Percentiles rank a stretch among this genome's conserved stretches.
These are phyloP conservation scores for Melanotaenia pygmaea DNA, from an alignment of 2,797 vertebrate species.

Conservation along the genomic window DNA sequence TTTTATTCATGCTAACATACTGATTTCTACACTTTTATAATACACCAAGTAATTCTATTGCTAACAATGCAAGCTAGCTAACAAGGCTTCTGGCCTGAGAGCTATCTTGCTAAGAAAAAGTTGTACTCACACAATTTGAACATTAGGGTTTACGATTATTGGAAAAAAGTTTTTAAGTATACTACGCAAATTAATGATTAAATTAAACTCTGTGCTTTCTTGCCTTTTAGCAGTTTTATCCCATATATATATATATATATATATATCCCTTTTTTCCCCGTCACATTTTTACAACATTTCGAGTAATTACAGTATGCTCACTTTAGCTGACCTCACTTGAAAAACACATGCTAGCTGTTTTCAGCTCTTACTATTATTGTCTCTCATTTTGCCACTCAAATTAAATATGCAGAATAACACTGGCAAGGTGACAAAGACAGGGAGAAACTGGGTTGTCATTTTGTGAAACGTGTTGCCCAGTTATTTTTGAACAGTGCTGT, in stretches of 20 bases:
- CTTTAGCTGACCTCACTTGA: conserved; percentile 15
- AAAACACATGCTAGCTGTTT: conserved; percentile 1
- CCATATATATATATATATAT: no score
- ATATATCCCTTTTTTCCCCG: conserved; percentile 16
- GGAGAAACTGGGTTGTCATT: conserved; percentile 3
- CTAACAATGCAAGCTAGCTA: background rate
- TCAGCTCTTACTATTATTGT: conserved; percentile 4
- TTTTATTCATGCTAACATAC: background rate
- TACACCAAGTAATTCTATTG: background rate
- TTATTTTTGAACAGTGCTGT: background rate
- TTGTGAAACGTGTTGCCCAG: background rate
- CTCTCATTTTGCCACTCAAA: conserved; percentile 5
- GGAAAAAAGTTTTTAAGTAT: no score
- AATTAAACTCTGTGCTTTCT: background rate
- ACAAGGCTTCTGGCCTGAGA: background rate
- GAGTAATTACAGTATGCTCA: conserved; percentile 6
- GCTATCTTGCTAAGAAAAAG: background rate
- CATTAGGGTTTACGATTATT: no score
- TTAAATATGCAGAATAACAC: conserved; percentile 15
- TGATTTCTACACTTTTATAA: background rate
- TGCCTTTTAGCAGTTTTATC: background rate
- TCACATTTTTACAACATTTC: background rate
- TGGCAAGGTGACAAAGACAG: background rate
- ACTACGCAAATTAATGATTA: background rate
- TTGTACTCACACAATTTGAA: no score